A percentile compares a stretch with the other conserved stretches of the same genome.
These are phyloP conservation scores for Hymenopus coronatus DNA, from an alignment of 2,888 invertebrate species.

Conservation along the genomic window DNA sequence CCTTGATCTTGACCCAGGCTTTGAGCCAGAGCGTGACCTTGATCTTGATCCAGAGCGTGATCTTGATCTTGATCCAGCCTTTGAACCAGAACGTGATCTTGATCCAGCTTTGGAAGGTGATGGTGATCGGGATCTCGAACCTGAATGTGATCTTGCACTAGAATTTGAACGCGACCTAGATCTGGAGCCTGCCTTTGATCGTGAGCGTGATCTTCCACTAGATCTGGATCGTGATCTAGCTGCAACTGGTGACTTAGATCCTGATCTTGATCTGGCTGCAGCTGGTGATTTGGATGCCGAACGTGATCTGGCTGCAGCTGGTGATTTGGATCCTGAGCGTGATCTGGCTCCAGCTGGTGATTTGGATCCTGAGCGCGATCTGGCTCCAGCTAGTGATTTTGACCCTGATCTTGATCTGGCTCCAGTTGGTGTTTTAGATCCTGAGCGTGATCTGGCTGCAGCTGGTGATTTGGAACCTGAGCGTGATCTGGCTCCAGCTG, in stretches of 20 bases:
- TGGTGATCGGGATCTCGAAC: conserved; percentile 35
- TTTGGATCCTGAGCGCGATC: conserved; percentile 34
- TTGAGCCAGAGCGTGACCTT: conserved; percentile 37
- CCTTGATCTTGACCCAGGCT: conserved; percentile 31
- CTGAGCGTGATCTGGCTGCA: conserved; percentile 36
- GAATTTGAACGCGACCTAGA: conserved; percentile 39
- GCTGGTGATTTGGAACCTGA: conserved; percentile 37
- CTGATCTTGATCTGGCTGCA: conserved; percentile 36
- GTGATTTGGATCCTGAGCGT: conserved; percentile 36
- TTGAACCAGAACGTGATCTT: conserved; percentile 7
- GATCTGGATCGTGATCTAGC: conserved; percentile 35
- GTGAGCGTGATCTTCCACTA: conserved; percentile 36
- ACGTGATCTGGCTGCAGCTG: conserved; percentile 34
- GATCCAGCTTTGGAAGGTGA: conserved; percentile 37
- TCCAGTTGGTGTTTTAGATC: conserved; percentile 34
- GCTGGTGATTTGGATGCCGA: conserved; percentile 39
- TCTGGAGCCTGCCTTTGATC: conserved; percentile 33
- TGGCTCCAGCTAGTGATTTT: conserved; percentile 36
- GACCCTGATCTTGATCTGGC: conserved; percentile 35
- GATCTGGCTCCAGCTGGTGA: conserved; percentile 36
- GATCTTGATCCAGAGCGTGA: conserved; percentile 37
- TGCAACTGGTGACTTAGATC: conserved; percentile 23
- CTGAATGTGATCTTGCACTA: neutral
- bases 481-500: conserved; percentile 36
- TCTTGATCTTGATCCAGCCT: conserved; percentile 34